phyloP scores from a whole-genome alignment of 2,113 vertebrate genomes.

The Planiliza haematocheilus region DNA sequence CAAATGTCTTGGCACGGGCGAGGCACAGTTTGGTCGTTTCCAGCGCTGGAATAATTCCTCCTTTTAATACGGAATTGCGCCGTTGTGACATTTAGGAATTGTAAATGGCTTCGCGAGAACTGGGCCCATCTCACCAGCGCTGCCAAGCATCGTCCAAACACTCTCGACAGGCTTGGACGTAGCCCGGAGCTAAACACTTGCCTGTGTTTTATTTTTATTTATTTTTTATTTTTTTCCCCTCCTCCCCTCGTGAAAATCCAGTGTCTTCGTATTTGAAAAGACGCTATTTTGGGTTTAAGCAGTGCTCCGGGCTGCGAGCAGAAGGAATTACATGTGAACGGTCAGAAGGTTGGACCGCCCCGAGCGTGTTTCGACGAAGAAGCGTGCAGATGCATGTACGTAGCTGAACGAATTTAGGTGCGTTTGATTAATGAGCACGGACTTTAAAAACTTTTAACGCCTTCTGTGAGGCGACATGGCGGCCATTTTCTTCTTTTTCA shows the following conservation, averaged over 20 bases:
- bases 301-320: constrained; percentile 29
- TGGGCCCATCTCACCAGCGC: constrained; percentile 26
- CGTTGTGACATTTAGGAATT: constrained; percentile 57
- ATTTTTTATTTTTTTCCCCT: constrained; percentile 7
- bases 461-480: too few species aligned
- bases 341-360: constrained; percentile 51
- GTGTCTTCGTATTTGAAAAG: constrained; percentile 44
- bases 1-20: constrained; percentile 20
- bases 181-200: constrained; percentile 37
- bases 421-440: background rate
- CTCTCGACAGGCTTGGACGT: constrained; percentile 42
- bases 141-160: constrained; percentile 51
- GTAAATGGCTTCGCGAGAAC: constrained; percentile 40
- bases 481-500: too few species aligned
- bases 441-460: background rate
- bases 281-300: constrained; percentile 40
- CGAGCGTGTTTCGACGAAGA: constrained; percentile 25
- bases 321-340: constrained; percentile 48
- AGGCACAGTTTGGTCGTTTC: constrained; percentile 25
- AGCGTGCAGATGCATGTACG: constrained; percentile 3
- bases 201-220: constrained; percentile 11
- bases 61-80: constrained; percentile 29
- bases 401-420: background rate
- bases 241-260: constrained; percentile 36
- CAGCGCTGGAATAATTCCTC: constrained; percentile 20